Evolutionary conservation across 2,888 invertebrate genomes (phyloP).

Genomic region (Drosophila eohydei): DNA sequence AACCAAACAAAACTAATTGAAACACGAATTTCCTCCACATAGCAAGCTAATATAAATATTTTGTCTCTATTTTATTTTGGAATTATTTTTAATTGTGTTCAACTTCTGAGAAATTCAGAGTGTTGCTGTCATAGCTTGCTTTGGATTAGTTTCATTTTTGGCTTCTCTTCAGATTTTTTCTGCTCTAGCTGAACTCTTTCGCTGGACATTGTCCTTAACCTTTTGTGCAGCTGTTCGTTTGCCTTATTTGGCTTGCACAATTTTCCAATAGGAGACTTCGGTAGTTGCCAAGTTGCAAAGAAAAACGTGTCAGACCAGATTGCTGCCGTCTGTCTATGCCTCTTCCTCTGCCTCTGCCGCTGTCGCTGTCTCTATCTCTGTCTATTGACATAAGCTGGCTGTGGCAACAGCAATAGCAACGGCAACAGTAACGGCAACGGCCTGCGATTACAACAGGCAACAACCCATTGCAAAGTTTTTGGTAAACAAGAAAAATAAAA

Average conservation of each 20-base stretch:
- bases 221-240: slow-evolving; percentile 60
- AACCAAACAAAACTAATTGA: neutral
- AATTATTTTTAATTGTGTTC: neutral
- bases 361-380: slow-evolving; percentile 33
- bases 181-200: slow-evolving; percentile 1
- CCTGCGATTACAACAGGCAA: slow-evolving; percentile 64
- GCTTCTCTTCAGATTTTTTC: neutral
- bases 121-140: too few species aligned
- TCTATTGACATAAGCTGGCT: slow-evolving; percentile 72
- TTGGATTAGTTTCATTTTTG: neutral
- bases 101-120: neutral
- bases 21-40: neutral
- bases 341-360: slow-evolving; percentile 18
- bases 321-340: slow-evolving; percentile 50
- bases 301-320: slow-evolving; percentile 71
- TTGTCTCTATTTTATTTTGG: neutral
- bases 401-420: slow-evolving; percentile 32
- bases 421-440: slow-evolving; percentile 50
- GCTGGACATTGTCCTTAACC: slow-evolving; percentile 68
- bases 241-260: slow-evolving; percentile 64
- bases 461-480: slow-evolving; percentile 48
- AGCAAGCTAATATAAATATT: neutral
- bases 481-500: slow-evolving; percentile 46
- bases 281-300: slow-evolving; percentile 21
- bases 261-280: slow-evolving; percentile 41